Base-by-base conservation (phyloP, 2,113 vertebrate species). In the Notarius lentiginosus region DNA sequence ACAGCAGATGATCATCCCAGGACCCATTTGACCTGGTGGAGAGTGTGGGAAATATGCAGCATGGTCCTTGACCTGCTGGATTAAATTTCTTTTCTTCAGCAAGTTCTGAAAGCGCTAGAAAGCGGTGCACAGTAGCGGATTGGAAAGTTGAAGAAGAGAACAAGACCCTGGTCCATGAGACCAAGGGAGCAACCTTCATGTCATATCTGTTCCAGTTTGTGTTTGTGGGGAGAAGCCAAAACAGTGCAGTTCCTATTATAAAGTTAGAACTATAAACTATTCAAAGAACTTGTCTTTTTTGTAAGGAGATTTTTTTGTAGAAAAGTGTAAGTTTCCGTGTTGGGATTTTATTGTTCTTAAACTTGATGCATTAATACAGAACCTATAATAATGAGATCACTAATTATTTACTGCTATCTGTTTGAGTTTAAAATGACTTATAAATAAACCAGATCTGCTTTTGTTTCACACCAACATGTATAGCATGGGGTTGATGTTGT, bases 1-100 rank as follows among this genome's bases (percentile, higher is more conserved):
- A 56, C 76, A 27, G 49, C 12, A 30, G 27, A 30, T 34, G n/a
- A 79, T 79, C 51, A 56, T 79, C n/a, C n/a, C n/a, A 30, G 76
- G 76, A 79, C 15, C 51, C 53, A 18, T 79, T 18, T 79, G 15
- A 56, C 76, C 12, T 49, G 72, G 72, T 51, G 53, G 6, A 17
- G 75, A 30, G 76, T 79, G 49, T 56, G 76, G 76, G 76, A 79
- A 79, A 79, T 18, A 77, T 77, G 51, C 75, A 55, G 24, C n/a
- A 5, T 17, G 12, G 75, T 55, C 49, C 12, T 51, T 53, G 75
- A n/a, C 24, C 75, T 53, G 11, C 49, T 55, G 75, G 75, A 72
- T 58, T 20, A 27, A 79, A 17, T 34, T 56, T 1, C 27, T 55
- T 15, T n/a, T 6, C 51, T 55, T 75, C 6, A 75, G 47, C 20